Evolutionary conservation across 2,888 invertebrate species (phyloP), one percentile per base, ranked within the genome.

Genomic region (Clusia tigrina): DNA sequence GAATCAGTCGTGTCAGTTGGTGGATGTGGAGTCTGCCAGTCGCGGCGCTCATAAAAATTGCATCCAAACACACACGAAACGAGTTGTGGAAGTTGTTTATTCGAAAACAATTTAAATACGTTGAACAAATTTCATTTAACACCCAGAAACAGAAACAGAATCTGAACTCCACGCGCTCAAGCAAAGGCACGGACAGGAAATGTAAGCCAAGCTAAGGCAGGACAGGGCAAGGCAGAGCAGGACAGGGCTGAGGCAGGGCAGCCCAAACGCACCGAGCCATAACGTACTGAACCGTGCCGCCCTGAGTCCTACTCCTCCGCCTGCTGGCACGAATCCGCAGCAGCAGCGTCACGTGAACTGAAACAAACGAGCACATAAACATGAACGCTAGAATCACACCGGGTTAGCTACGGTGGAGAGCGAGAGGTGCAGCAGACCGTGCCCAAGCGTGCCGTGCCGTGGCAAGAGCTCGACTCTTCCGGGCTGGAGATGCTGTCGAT

Each of bases 101-200:
- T 69, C 63, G 62, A 69, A 67, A 69, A 68, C 67, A 68, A 71
- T 69, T 69, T 67, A 65, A 71, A 71, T 65, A 64, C 67, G 67
- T 71, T 58, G 63, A 67, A 57, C 65, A 63, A 69, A 59, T 71
- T 70, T 66, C 69, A 68, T 67, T 63, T 67, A 48, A 58, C 69
- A 67, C 65, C 32, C 22, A 12, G 15, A 48, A 66, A 60, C 32
- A 46, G 5, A 37, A 60, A 56, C 25, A 51, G 42, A 42, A 42
- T 12, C 32, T n/a, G n/a, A n/a, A n/a, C n/a, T n/a, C n/a, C n/a
- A n/a, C n/a, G n/a, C n/a, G n/a, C n/a, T n/a, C n/a, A n/a, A n/a
- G n/a, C n/a, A n/a, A n/a, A n/a, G n/a, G n/a, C n/a, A n/a, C n/a
- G n/a, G n/a, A n/a, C n/a, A n/a, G n/a, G n/a, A n/a, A n/a, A n/a